Conservation (phyloP, 2,888 invertebrate genomes). For the Melanostoma scalare region DNA sequence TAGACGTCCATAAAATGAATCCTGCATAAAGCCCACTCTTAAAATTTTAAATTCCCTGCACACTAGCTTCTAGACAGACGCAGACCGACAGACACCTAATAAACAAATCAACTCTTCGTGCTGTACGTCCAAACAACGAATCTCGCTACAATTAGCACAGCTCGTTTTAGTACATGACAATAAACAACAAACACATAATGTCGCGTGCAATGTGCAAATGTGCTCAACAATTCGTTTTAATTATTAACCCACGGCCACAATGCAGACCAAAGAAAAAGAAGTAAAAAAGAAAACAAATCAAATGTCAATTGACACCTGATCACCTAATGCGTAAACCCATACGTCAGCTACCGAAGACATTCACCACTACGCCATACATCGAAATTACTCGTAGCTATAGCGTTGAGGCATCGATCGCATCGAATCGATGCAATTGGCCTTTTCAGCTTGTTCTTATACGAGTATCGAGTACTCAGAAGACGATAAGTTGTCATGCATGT, state of each 20-base stretch:
- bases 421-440: background rate
- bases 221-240: constrained; percentile 25
- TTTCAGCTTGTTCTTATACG: constrained; percentile 12
- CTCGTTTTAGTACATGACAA: constrained; percentile 33
- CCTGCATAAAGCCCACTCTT: constrained; percentile 41
- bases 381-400: background rate
- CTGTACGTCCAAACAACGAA: constrained; percentile 34
- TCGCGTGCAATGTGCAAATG: constrained; percentile 67
- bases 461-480: constrained; percentile 37
- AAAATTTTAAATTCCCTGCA: constrained; percentile 25
- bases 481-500: constrained; percentile 1
- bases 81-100: constrained; percentile 57
- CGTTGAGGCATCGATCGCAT: background rate
- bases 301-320: constrained; percentile 54
- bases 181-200: constrained; percentile 36
- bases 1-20: constrained; percentile 43
- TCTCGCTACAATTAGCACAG: constrained; percentile 57
- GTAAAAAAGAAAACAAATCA: constrained; percentile 25
- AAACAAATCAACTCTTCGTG: constrained; percentile 51
- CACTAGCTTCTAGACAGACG: constrained; percentile 28
- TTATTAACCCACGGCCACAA: constrained; percentile 43
- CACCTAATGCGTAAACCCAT: constrained; percentile 40
- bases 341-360: constrained; percentile 41
- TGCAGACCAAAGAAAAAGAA: constrained; percentile 15
- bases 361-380: background rate